Conservation (phyloP, 2,797 vertebrate species). For the Erithacus rubecula region DNA sequence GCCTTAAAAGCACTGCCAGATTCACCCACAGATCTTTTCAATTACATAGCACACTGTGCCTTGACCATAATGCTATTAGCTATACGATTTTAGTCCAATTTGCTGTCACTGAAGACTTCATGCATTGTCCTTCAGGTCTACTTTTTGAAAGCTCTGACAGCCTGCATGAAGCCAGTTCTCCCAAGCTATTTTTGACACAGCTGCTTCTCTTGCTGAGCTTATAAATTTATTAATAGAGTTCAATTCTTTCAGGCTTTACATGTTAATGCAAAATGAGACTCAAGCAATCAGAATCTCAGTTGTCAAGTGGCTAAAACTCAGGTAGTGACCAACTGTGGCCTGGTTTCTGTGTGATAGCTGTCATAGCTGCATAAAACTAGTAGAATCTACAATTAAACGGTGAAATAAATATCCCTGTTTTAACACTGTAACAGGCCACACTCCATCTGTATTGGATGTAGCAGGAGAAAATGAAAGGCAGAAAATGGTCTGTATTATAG, state of each 20-base stretch:
- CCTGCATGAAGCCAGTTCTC: neutral
- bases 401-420: neutral
- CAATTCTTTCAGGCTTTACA: neutral
- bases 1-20: neutral
- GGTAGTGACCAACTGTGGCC: neutral
- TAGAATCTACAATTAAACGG: neutral
- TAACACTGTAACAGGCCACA: neutral
- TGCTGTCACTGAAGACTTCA: neutral
- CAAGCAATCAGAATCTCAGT: neutral
- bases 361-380: neutral
- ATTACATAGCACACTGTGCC: neutral
- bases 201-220: neutral
- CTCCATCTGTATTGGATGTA: rapidly evolving
- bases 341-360: neutral
- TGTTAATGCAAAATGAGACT: neutral
- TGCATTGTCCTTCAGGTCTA: neutral
- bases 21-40: neutral
- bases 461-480: neutral
- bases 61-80: neutral
- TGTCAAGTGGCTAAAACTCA: neutral
- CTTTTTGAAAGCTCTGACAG: neutral
- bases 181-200: neutral
- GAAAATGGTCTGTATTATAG: neutral
- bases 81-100: neutral
- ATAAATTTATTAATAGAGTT: neutral